A percentile compares a stretch with the other conserved stretches of the same genome.
Conservation (phyloP, 2,113 vertebrate species). For the Caranx ignobilis region DNA sequence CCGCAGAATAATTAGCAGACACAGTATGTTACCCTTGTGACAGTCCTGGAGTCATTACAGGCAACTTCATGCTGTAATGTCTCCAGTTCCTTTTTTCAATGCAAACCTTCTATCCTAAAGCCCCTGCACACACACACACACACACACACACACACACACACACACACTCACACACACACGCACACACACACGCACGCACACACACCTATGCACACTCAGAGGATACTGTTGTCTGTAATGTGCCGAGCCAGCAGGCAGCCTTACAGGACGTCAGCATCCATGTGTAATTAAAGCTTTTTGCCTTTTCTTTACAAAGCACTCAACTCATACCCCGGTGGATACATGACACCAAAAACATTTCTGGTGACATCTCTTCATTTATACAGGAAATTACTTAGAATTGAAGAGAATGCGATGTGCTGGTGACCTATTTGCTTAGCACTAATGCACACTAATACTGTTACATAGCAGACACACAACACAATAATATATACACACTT, state of each 20-base stretch:
- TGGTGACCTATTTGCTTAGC: neutral
- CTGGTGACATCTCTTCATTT: constrained; percentile 13
- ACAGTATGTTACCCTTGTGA: constrained; percentile 25
- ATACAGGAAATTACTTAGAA: constrained; percentile 19
- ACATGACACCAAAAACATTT: constrained; percentile 9
- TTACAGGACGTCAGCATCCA: constrained; percentile 59
- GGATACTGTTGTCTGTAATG: constrained; percentile 56
- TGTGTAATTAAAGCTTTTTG: constrained; percentile 70
- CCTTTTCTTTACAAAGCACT: constrained; percentile 54
- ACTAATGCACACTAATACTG: neutral
- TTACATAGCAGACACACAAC: constrained; percentile 1
- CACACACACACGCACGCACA: neutral
- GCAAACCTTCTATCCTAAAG: constrained; percentile 31
- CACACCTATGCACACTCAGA: constrained; percentile 10
- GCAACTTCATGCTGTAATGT: constrained; percentile 27
- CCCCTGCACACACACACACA: neutral
- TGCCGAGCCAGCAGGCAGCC: constrained; percentile 65
- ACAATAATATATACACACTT: neutral
- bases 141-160: neutral
- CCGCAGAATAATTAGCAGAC: constrained; percentile 59
- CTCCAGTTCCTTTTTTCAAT: constrained; percentile 32
- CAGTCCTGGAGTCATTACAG: constrained; percentile 35
- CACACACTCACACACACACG: neutral
- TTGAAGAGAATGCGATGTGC: constrained; percentile 16
- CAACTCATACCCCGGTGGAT: constrained; percentile 1